phyloP scores from a whole-genome alignment of 2,888 invertebrate genomes.

The Tanypteryx hageni region DNA sequence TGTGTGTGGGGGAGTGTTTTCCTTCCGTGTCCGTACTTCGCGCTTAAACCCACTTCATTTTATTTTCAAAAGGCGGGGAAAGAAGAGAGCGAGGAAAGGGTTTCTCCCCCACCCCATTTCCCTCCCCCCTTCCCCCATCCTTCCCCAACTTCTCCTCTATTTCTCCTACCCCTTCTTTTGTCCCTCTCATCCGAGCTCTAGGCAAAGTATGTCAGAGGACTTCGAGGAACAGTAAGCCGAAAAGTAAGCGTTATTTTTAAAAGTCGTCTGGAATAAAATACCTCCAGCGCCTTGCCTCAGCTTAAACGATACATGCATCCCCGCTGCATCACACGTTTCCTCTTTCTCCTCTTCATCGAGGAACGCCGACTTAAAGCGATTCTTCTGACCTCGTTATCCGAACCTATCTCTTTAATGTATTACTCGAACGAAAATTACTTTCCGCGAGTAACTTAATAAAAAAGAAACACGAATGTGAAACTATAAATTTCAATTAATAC shows the following conservation, averaged over 20 bases:
- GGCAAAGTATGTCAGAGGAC: slow-evolving; percentile 15
- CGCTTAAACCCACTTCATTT: not conserved
- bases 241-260: not conserved
- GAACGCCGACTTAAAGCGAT: not conserved
- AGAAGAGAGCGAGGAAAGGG: not conserved
- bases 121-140: not conserved
- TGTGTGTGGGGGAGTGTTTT: not conserved
- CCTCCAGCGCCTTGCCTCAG: not conserved
- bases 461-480: no score
- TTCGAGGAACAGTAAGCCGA: not conserved
- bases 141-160: not conserved
- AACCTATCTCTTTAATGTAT: not conserved
- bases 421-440: not conserved
- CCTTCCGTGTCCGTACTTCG: not conserved
- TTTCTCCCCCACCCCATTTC: no score
- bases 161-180: no score
- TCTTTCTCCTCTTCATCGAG: no score
- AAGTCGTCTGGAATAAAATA: not conserved
- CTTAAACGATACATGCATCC: not conserved
- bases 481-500: no score
- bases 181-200: slow-evolving; percentile 1
- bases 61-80: slow-evolving; percentile 17
- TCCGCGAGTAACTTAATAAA: not conserved
- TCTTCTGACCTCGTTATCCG: not conserved
- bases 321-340: not conserved